Evolutionary conservation across 2,888 invertebrate genomes (phyloP).

Genomic region (Leucophenga montana): DNA sequence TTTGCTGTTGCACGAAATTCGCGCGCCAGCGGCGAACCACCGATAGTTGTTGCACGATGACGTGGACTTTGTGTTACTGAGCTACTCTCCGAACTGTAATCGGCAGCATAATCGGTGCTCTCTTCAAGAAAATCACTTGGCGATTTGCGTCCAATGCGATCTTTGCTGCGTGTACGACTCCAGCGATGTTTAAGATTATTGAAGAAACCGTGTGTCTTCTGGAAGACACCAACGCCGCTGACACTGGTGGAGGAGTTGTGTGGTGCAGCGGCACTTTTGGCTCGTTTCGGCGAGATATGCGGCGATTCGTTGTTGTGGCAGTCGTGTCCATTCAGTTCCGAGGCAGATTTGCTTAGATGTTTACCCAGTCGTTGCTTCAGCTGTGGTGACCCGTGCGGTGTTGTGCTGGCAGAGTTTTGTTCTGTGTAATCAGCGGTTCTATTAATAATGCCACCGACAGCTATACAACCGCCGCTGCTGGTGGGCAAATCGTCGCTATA

Average conservation of each 20-base stretch:
- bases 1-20: constrained; percentile 69
- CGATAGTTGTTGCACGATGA: constrained; percentile 77
- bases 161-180: constrained; percentile 83
- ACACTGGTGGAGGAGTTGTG: constrained; percentile 73
- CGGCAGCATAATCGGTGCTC: constrained; percentile 84
- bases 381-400: constrained; percentile 66
- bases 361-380: constrained; percentile 74
- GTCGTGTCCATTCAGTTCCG: constrained; percentile 82
- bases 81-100: constrained; percentile 85
- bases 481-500: constrained; percentile 58
- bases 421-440: constrained; percentile 41
- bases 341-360: constrained; percentile 87
- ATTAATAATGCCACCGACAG: constrained; percentile 43
- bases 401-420: constrained; percentile 36
- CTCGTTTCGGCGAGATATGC: constrained; percentile 75
- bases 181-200: constrained; percentile 86
- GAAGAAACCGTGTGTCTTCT: constrained; percentile 88
- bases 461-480: constrained; percentile 47
- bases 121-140: constrained; percentile 77
- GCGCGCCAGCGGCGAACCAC: constrained; percentile 74
- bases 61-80: constrained; percentile 85
- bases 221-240: constrained; percentile 77
- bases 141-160: constrained; percentile 77
- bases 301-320: constrained; percentile 75
- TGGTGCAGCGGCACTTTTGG: constrained; percentile 74